phyloP scores from a whole-genome alignment of 2,888 invertebrate genomes.

The Cinara cedri region DNA sequence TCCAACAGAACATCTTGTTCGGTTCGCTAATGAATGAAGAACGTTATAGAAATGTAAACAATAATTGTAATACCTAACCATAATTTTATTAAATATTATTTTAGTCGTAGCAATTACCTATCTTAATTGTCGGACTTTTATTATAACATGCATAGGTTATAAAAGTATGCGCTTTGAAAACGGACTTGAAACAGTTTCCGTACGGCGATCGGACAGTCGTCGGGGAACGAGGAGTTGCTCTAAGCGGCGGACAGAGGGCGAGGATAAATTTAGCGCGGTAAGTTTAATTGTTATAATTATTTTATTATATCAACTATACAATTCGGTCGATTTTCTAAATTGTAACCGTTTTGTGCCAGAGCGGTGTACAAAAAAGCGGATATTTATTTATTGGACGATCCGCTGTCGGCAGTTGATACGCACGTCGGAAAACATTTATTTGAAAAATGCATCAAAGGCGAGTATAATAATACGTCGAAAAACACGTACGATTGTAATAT shows the following conservation, averaged over 20 bases:
- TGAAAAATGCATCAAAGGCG: slow-evolving; percentile 65
- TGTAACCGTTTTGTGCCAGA: slow-evolving; percentile 62
- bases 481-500: background rate
- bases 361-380: slow-evolving; percentile 67
- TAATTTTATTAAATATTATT: too few species aligned
- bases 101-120: too few species aligned
- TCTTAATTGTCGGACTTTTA: too few species aligned
- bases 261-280: slow-evolving; percentile 67
- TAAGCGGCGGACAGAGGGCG: slow-evolving; percentile 88
- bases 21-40: slow-evolving; percentile 76
- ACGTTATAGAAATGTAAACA: slow-evolving; percentile 69
- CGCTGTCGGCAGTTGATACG: slow-evolving; percentile 67
- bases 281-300: slow-evolving; percentile 59
- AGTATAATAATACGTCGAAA: slow-evolving; percentile 14
- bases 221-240: slow-evolving; percentile 82
- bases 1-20: slow-evolving; percentile 91
- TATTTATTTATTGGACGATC: slow-evolving; percentile 68
- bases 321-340: background rate
- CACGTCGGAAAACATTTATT: slow-evolving; percentile 67
- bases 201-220: slow-evolving; percentile 83
- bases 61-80: too few species aligned
- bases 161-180: slow-evolving; percentile 73
- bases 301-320: slow-evolving; percentile 38
- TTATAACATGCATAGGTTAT: slow-evolving; percentile 68
- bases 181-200: slow-evolving; percentile 77